Conservation (phyloP, 2,113 vertebrate species). For the Leucoraja erinaceus region DNA sequence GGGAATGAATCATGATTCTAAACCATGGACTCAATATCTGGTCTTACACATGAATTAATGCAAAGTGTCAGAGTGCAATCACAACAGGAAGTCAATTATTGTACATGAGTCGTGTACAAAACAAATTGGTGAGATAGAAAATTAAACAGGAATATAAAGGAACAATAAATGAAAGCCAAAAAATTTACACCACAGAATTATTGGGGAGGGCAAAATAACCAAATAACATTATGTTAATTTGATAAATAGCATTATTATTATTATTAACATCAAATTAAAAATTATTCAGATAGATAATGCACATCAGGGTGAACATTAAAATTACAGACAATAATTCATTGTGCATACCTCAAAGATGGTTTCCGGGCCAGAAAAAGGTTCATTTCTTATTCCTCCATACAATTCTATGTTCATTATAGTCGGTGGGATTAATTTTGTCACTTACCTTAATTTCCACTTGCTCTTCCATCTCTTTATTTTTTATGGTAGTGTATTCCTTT, state of each 20-base stretch:
- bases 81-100: no score
- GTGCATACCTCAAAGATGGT: not conserved
- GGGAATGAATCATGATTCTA: no score
- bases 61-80: no score
- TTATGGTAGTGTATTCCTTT: slow-evolving; percentile 98
- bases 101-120: not conserved
- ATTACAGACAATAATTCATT: not conserved
- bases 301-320: not conserved
- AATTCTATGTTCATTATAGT: not conserved
- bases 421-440: not conserved
- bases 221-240: not conserved
- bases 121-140: not conserved
- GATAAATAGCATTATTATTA: not conserved
- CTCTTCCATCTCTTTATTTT: slow-evolving; percentile 97
- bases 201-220: not conserved
- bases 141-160: not conserved
- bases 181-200: not conserved
- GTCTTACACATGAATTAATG: no score
- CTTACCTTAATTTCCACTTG: slow-evolving; percentile 98
- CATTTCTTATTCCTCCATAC: not conserved
- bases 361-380: not conserved
- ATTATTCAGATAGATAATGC: no score
- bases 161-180: not conserved
- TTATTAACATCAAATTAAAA: no score
- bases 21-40: no score